Percentiles rank a stretch among this genome's conserved stretches.
These are phyloP conservation scores for Lagopus muta DNA, from an alignment of 2,113 vertebrate species.

Conservation along the genomic window DNA sequence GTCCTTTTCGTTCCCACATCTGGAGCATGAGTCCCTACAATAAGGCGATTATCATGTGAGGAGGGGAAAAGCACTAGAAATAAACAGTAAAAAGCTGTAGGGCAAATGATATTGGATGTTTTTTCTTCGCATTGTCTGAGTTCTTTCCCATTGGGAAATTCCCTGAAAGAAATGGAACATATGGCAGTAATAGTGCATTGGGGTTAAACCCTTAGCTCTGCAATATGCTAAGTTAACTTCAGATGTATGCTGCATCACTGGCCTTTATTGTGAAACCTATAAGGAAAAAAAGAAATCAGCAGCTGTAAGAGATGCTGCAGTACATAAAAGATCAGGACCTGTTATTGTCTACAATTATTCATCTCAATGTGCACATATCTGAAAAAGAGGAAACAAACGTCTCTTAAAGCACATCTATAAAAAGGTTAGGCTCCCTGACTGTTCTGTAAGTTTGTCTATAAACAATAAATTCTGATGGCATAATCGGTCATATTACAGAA, in stretches of 20 bases:
- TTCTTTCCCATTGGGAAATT: constrained; percentile 71
- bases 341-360: constrained; percentile 71
- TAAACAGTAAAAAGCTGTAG: constrained; percentile 67
- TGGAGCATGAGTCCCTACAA: constrained; percentile 44
- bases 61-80: constrained; percentile 62
- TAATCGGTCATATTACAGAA: constrained; percentile 75
- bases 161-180: constrained; percentile 71
- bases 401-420: constrained; percentile 71
- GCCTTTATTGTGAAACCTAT: constrained; percentile 70
- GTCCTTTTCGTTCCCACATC: constrained; percentile 53
- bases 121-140: constrained; percentile 63
- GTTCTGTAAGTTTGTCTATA: constrained; percentile 69
- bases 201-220: constrained; percentile 69
- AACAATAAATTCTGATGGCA: constrained; percentile 74
- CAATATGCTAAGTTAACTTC: constrained; percentile 71
- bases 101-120: constrained; percentile 66
- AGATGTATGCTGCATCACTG: constrained; percentile 65
- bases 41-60: constrained; percentile 64
- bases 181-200: constrained; percentile 68
- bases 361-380: constrained; percentile 65
- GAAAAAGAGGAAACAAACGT: constrained; percentile 67
- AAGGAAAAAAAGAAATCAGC: constrained; percentile 62
- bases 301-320: constrained; percentile 65
- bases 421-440: constrained; percentile 71
- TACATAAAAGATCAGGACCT: constrained; percentile 69